Evolutionary conservation across 2,888 invertebrate species (phyloP), one percentile per base, ranked within the genome.

Genomic region (Melanargia galathea): DNA sequence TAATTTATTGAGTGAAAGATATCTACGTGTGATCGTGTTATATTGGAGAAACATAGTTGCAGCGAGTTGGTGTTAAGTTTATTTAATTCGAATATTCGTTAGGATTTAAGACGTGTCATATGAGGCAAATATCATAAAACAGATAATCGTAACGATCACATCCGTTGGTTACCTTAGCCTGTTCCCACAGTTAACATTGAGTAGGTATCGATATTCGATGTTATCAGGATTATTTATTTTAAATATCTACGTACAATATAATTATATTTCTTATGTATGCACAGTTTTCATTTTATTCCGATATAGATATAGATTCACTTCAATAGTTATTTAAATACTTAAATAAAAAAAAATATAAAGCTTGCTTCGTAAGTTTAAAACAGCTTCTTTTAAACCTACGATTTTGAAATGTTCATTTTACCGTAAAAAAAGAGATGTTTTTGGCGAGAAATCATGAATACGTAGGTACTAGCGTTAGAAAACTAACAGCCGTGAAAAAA

Each of bases 1-100:
- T 63, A 58, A 65, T 66, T 65, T 69, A 66, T 65, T 63, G 64
- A 63, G 61, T 64, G 58, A 62, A 64, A 61, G 54, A 64, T 60
- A 38, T 13, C 20, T n/a, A n/a, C n/a, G n/a, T 13, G 24, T 45
- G 43, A 60, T 62, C 38, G 51, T 56, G 57, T 60, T 46, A 60
- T 30, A 63, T 1, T 63, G 65, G 35, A 35, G 51, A 55, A 63
- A 51, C 2, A 46, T 55, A 24, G 45, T 30, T 45, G 13, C 7
- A 30, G 26, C 24, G 11, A 24, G 16, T 7, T 35, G 38, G 38
- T 35, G 54, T 38, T 33, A 33, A 11, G 51, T 33, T 52, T 20
- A 8, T 18, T 13, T 51, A 51, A 57, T 35, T 45, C 20, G 18
- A 57, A 46, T 52, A 43, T 22, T 49, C 10, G 10, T 57, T n/a